Base-by-base conservation (phyloP, 2,797 vertebrate species). In the Aldrovandia affinis region DNA sequence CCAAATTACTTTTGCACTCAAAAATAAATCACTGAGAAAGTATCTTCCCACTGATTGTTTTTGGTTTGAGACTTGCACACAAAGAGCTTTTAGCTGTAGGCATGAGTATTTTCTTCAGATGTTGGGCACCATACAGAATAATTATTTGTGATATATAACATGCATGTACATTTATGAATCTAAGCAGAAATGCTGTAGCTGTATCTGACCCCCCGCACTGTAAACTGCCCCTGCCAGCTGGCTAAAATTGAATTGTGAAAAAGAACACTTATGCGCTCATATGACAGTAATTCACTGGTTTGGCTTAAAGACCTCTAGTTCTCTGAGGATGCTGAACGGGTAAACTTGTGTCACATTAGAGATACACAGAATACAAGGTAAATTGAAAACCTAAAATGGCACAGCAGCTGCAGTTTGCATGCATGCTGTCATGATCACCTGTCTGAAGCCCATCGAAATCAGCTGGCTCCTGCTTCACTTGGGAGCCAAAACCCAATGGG, bases 321-420 rank as follows among this genome's bases (percentile, higher is more conserved):
- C 1, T 70, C 44, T 65, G 20, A 44, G 63, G 33, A 20, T 50
- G n/a, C 42, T 57, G 59, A 22, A 59, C 30, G 6, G 44, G 33
- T 18, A 70, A 6, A 84, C 14, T 20, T 77, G 44, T 83, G 30
- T 44, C 30, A 70, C 44, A 33, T 39, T 36, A 57, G 33, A 59
- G 70, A 78, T 50, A 14, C 25, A 25, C 47, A 83, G 77, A 83
- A 75, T 22, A 44, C 78, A 80, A 63, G 77, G 83, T 57, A 55
- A 84, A 84, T 42, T 80, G 59, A 84, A 50, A 80, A 84, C 33
- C 80, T 84, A 73, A 70, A 73, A 84, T 8, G 77, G 78, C 59
- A 73, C 44, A 44, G 57, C 61, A 73, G 20, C 50, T 73, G 78
- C 52, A 59, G 78, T 44, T 25, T 54, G 83, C 47, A 3, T 68